These are phyloP conservation scores for Drosophila rhopaloa DNA, from an alignment of 1,140 invertebrate species.

Conservation along the genomic window DNA sequence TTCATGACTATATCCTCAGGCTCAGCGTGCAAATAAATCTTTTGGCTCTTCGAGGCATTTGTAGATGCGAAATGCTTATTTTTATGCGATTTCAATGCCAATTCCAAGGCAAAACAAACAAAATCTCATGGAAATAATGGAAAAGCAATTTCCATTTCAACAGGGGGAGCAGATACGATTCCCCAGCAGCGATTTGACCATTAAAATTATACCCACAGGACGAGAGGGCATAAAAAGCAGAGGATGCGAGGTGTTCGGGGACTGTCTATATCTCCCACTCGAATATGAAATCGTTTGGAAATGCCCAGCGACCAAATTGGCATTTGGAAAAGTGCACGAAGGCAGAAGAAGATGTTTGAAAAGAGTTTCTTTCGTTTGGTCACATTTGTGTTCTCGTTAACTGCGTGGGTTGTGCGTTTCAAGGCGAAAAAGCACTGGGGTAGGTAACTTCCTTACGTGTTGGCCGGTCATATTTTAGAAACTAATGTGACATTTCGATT, in stretches of 20 bases:
- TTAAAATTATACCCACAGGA: slow-evolving; percentile 84
- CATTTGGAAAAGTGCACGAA: slow-evolving; percentile 62
- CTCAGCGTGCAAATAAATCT: slow-evolving; percentile 61
- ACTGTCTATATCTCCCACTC: slow-evolving; percentile 48
- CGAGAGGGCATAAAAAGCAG: slow-evolving; percentile 62
- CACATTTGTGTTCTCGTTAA: slow-evolving; percentile 73
- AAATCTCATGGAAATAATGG: slow-evolving; percentile 49
- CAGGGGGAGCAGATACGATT: slow-evolving; percentile 43
- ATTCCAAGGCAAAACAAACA: slow-evolving; percentile 17
- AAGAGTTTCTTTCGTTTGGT: slow-evolving; percentile 59
- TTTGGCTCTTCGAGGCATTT: slow-evolving; percentile 57
- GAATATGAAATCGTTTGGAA: slow-evolving; percentile 77
- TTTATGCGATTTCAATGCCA: slow-evolving; percentile 79
- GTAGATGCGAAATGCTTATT: slow-evolving; percentile 75
- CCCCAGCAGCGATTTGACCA: slow-evolving; percentile 78
- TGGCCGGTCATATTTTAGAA: slow-evolving; percentile 82
- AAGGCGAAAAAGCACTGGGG: not conserved
- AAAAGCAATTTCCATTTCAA: slow-evolving; percentile 77
- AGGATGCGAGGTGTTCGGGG: slow-evolving; percentile 7
- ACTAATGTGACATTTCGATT: slow-evolving; percentile 85
- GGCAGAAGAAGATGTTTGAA: slow-evolving; percentile 50
- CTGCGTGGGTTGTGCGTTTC: not conserved
- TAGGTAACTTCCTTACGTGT: slow-evolving; percentile 65
- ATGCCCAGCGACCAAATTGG: slow-evolving; percentile 50
- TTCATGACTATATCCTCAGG: slow-evolving; percentile 13